Base-by-base conservation (phyloP, 2,888 invertebrate genomes). In the Caenorhabditis imperialis region DNA sequence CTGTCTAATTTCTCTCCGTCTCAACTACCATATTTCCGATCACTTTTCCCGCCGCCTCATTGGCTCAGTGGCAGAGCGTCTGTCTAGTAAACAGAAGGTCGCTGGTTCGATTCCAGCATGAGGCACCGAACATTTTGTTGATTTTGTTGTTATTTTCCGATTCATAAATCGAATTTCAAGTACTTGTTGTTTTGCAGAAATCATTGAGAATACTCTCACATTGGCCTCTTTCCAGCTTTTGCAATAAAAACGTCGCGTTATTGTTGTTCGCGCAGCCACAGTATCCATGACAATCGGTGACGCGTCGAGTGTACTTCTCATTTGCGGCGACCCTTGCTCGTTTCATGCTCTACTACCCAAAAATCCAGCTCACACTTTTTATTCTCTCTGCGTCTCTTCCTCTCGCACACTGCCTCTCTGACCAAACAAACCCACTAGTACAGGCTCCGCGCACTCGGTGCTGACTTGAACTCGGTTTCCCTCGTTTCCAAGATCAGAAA, bases 31-130 rank as follows among this genome's bases (percentile, higher is more conserved):
- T 12, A 14, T 58, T 42, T 22, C 23, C n/a, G n/a, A 20, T 30
- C 48, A 6, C 33, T 7, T 22, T 23, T 40, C 48, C 23, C 57
- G 30, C 6, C 72, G 72, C 72, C 72, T 84, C 80, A 83, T 84
- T 84, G 84, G 84, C 84, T 85, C 83, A 85, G 84, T 81, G 84
- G 84, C 83, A 85, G 84, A 84, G 84, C 85, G 84, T 85, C 85
- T 85, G 85, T 85, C 85, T 85, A 83, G 84, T 85, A 85, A 85
- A 85, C 85, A 85, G 84, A 84, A 85, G 85, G 84, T 85, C 85
- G 84, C 84, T 83, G 82, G 85, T 85, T 85, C 84, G 84, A 85
- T 85, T 85, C 85, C 85, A 83, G 85, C 85, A 85, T 83, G 81
- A 83, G 84, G 85, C 85, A 85, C 73, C 65, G 63, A 70, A 16